Evolutionary conservation across 1,140 invertebrate species (phyloP).

Genomic region (Lerema accius): DNA sequence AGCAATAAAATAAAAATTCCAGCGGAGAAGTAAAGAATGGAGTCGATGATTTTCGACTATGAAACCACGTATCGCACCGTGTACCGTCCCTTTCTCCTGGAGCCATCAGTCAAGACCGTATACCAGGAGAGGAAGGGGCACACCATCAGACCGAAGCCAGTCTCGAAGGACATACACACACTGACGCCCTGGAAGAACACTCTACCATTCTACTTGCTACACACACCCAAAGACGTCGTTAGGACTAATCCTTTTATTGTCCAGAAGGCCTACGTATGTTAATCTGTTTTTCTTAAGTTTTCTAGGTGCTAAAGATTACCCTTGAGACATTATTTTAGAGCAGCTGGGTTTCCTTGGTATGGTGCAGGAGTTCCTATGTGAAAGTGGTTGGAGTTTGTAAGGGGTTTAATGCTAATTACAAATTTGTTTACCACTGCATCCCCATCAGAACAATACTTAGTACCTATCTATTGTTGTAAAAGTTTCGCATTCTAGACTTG

Average conservation of each 20-base stretch:
- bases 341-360: too few species aligned
- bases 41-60: conserved; percentile 54
- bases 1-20: conserved; percentile 37
- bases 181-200: conserved; percentile 43
- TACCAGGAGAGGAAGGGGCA: conserved; percentile 40
- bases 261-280: conserved; percentile 48
- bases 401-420: too few species aligned
- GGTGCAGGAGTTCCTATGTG: too few species aligned
- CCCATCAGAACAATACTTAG: too few species aligned
- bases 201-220: conserved; percentile 47
- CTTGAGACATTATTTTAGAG: too few species aligned
- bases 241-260: conserved; percentile 49
- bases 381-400: too few species aligned
- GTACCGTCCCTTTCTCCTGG: conserved; percentile 39
- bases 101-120: conserved; percentile 35
- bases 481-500: too few species aligned
- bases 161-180: conserved; percentile 54
- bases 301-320: too few species aligned
- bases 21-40: conserved; percentile 37
- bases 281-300: too few species aligned
- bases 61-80: conserved; percentile 51
- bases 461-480: too few species aligned
- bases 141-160: too few species aligned
- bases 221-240: conserved; percentile 46
- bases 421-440: too few species aligned